Percentiles rank a stretch among this genome's conserved stretches.
phyloP scores from a whole-genome alignment of 30 jellyfish, hydroid and myxozoan species.

The Chrysaora quinquecirrha region DNA sequence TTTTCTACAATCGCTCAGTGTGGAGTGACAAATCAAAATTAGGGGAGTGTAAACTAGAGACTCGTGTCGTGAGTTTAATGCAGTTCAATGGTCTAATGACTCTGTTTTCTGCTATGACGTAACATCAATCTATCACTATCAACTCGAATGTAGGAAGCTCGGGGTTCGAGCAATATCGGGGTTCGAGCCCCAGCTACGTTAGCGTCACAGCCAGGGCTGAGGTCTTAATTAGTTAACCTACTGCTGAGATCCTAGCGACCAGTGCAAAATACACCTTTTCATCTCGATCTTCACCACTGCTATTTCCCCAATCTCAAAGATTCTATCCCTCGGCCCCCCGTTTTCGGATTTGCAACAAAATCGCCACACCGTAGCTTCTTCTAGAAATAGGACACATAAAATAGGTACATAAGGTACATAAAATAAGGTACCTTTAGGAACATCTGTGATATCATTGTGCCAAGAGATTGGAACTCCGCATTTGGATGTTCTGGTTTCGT shows the following conservation, averaged over 20 bases:
- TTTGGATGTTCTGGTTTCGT: neutral
- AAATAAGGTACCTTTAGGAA: slow-evolving; percentile 54
- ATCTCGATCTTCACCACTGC: neutral
- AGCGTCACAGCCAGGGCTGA: too few species aligned
- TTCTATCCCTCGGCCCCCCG: neutral
- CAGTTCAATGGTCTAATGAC: too few species aligned
- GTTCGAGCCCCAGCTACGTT: too few species aligned
- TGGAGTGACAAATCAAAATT: too few species aligned
- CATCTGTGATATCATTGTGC: slow-evolving; percentile 63
- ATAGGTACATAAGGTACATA: slow-evolving; percentile 23
- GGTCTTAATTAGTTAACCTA: too few species aligned
- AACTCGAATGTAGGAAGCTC: neutral
- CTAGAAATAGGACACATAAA: neutral
- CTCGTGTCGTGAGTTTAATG: too few species aligned
- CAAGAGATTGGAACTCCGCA: slow-evolving; percentile 52
- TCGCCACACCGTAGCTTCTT: too few species aligned
- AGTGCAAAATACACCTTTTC: too few species aligned
- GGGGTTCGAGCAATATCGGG: too few species aligned
- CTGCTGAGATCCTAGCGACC: too few species aligned
- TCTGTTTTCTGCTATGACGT: neutral
- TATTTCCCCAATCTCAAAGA: neutral
- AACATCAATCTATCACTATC: neutral
- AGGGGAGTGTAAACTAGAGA: too few species aligned
- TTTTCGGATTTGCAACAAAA: neutral
- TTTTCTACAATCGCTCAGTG: too few species aligned